Evolutionary conservation across 2,797 vertebrate species (phyloP).

Genomic region (Dryobates pubescens): DNA sequence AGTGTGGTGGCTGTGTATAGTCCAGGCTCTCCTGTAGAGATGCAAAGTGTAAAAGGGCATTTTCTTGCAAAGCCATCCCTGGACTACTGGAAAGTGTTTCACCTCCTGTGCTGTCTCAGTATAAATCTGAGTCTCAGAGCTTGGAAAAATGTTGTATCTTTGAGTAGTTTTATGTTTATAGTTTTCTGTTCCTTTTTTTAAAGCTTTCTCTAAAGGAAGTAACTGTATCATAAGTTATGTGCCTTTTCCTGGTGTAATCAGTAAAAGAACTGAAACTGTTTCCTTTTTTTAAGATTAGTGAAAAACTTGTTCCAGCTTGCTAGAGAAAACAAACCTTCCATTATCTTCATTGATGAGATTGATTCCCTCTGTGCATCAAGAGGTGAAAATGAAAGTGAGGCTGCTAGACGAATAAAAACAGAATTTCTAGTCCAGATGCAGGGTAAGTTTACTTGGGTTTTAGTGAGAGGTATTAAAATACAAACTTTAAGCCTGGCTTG

Average conservation of each 20-base stretch:
- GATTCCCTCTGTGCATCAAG: constrained; percentile 96
- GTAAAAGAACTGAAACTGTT: constrained; percentile 22
- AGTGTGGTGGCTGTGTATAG: neutral
- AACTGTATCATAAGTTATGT: neutral
- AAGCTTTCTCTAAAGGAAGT: neutral
- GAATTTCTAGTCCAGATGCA: constrained; percentile 99
- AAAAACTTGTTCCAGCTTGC: constrained; percentile 96
- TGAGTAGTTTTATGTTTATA: neutral
- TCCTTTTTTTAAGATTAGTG: constrained; percentile 84
- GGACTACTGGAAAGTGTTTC: neutral
- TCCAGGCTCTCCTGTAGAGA: neutral
- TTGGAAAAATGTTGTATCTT: neutral
- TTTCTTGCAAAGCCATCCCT: neutral
- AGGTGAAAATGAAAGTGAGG: constrained; percentile 98
- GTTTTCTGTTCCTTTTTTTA: neutral
- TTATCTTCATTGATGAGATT: constrained; percentile 98
- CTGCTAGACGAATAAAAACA: constrained; percentile 95
- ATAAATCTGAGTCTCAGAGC: neutral
- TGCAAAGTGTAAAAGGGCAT: neutral
- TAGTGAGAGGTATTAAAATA: neutral
- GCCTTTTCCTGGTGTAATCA: neutral
- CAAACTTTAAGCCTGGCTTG: neutral
- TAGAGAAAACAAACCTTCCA: constrained; percentile 95
- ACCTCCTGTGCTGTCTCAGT: neutral
- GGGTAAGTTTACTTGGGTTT: constrained; percentile 76